A percentile compares a stretch with the other conserved stretches of the same genome.
These are phyloP conservation scores for Troides oblongomaculatus DNA, from an alignment of 2,888 invertebrate genomes.

Conservation along the genomic window DNA sequence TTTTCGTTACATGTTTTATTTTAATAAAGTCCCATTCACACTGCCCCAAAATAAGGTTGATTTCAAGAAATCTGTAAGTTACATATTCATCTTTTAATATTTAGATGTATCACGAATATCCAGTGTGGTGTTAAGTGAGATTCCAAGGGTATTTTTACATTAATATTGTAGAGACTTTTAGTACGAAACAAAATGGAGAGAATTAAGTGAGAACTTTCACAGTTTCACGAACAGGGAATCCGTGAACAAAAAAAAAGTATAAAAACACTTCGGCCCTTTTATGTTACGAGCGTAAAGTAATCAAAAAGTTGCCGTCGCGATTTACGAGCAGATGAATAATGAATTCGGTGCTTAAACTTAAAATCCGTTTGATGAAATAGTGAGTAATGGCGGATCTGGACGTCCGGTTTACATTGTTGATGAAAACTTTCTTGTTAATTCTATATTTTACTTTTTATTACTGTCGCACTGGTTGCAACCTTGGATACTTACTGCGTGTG, in stretches of 20 bases:
- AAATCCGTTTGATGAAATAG: conserved; percentile 13
- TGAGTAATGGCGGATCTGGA: neutral
- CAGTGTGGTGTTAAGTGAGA: too few relatives aligned
- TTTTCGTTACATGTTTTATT: too few relatives aligned
- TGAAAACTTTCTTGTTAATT: conserved; percentile 1
- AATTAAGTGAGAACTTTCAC: conserved; percentile 18
- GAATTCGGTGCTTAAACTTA: conserved; percentile 11
- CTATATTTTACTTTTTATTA: neutral
- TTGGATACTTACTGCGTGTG: too few relatives aligned
- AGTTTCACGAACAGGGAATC: conserved; percentile 4
- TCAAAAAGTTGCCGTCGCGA: conserved; percentile 21
- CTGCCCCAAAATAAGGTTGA: too few relatives aligned
- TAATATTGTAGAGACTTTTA: too few relatives aligned
- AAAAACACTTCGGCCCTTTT: conserved; percentile 11
- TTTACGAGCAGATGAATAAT: conserved; percentile 18
- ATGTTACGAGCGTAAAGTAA: conserved; percentile 19
- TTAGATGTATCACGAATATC: too few relatives aligned
- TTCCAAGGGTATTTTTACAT: too few relatives aligned
- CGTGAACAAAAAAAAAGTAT: conserved; percentile 6
- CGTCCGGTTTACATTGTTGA: neutral
- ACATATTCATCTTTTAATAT: too few relatives aligned
- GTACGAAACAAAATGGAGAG: neutral
- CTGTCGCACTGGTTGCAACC: too few relatives aligned
- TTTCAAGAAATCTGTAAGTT: too few relatives aligned
- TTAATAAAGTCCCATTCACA: too few relatives aligned